A percentile compares a stretch with the other conserved stretches of the same genome.
phyloP scores from a whole-genome alignment of 2,797 vertebrate species.

The Orientallactaga sibirica region DNA sequence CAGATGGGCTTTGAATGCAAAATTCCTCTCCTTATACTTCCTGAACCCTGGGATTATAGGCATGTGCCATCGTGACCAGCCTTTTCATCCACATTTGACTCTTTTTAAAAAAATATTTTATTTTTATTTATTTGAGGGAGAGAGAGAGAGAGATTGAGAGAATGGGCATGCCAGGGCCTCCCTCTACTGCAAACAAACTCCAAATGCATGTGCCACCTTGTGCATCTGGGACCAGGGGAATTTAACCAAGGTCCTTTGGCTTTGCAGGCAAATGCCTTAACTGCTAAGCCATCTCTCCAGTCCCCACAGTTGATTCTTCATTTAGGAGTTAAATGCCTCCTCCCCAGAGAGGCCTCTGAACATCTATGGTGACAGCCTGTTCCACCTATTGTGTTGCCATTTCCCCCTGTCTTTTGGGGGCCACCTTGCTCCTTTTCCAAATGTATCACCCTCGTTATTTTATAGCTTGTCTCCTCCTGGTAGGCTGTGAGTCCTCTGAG shows the following conservation, averaged over 20 bases:
- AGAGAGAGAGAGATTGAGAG: too few species aligned
- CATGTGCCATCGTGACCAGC: too few species aligned
- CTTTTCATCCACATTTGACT: neutral
- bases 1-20: neutral
- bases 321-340: neutral
- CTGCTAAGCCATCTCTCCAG: too few species aligned
- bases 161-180: too few species aligned
- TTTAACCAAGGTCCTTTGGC: too few species aligned
- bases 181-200: too few species aligned
- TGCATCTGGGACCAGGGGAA: too few species aligned
- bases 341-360: neutral
- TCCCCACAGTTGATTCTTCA: neutral
- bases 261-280: too few species aligned
- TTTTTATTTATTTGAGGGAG: too few species aligned
- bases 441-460: neutral
- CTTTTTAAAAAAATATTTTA: too few species aligned
- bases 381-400: neutral
- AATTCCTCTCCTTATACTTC: too few species aligned
- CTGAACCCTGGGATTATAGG: neutral
- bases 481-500: neutral
- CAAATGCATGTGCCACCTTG: too few species aligned
- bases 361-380: neutral
- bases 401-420: neutral
- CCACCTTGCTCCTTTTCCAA: neutral
- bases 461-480: neutral